Base-by-base conservation (phyloP, 2,113 vertebrate genomes). In the Deroptyus accipitrinus region DNA sequence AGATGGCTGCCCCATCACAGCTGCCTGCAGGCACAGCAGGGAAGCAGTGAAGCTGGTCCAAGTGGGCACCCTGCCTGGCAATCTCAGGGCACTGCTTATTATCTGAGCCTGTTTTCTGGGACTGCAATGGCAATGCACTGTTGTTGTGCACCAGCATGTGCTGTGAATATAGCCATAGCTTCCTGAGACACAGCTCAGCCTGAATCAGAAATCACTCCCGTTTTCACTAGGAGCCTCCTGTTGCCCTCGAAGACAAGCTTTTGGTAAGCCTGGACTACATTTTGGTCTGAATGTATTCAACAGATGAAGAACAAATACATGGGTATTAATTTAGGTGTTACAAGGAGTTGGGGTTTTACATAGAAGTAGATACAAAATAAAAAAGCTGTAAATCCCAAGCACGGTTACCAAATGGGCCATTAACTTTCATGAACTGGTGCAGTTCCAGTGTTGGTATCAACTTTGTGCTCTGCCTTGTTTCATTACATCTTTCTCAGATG, bases 401-500 rank as follows among this genome's bases (percentile, higher is more conserved):
- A 4, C 2, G 2, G 30, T 18, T 73, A 66, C 64, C 73, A 88
- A 80, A 81, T 63, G 62, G 69, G 66, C 30, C 35, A 24, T 89
- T 88, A 79, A 30, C 35, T 39, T 64, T 64, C 76, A 72, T 4
- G 33, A 93, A 68, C 23, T 87, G 25, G 69, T 80, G 37, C 1
- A 11, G 39, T 51, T 88, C 73, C 49, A 49, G 37, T n/a, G 69
- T 49, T 4, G 4, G 68, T n/a, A 79, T 13, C 64, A 94, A 23
- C 62, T 57, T 41, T 33, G 57, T 87, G 59, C 39, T 91, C 67
- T 2, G 16, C 37, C 84, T 84, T 73, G n/a, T 64, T 79, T 88
- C 12, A 5, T 88, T 93, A 37, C 30, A 41, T 94, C 91, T 94
- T 94, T 92, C 89, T 95, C 67, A 93, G 84, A 75, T 94, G 83